A percentile compares a stretch with the other conserved stretches of the same genome.
phyloP scores from a whole-genome alignment of 2,888 invertebrate genomes.

The Eurois occulta region DNA sequence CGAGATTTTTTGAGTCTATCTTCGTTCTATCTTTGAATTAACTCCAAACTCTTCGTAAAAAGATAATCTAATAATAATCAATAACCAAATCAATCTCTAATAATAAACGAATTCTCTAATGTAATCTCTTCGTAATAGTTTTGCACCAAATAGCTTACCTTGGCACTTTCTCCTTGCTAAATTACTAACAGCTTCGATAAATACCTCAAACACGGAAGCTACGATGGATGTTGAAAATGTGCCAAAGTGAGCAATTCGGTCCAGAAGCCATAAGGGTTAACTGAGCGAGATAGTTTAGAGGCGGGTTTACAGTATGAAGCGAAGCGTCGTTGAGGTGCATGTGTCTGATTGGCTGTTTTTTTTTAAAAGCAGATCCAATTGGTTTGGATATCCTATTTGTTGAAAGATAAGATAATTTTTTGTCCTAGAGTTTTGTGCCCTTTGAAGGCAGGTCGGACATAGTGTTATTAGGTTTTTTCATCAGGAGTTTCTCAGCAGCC shows the following conservation, averaged over 20 bases:
- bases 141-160: conserved; percentile 16
- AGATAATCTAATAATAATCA: too few relatives aligned
- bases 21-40: neutral
- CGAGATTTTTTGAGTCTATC: neutral
- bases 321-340: neutral
- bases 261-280: conserved; percentile 40
- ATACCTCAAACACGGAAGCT: conserved; percentile 42
- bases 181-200: conserved; percentile 43
- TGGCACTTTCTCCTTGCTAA: conserved; percentile 23
- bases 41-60: neutral
- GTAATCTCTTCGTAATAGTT: neutral
- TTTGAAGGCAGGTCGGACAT: too few relatives aligned
- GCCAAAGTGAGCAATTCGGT: conserved; percentile 55
- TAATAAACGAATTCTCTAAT: too few relatives aligned
- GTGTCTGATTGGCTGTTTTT: neutral
- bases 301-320: conserved; percentile 13
- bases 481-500: too few relatives aligned
- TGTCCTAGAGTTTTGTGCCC: neutral
- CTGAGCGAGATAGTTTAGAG: conserved; percentile 36
- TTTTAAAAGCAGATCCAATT: neutral
- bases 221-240: conserved; percentile 60
- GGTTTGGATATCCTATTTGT: neutral
- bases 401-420: neutral
- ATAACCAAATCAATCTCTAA: too few relatives aligned
- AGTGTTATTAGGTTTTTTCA: too few relatives aligned